phyloP scores from a whole-genome alignment of 35 echinoderm and acorn worm species.

The Nesometra sesokonis region DNA sequence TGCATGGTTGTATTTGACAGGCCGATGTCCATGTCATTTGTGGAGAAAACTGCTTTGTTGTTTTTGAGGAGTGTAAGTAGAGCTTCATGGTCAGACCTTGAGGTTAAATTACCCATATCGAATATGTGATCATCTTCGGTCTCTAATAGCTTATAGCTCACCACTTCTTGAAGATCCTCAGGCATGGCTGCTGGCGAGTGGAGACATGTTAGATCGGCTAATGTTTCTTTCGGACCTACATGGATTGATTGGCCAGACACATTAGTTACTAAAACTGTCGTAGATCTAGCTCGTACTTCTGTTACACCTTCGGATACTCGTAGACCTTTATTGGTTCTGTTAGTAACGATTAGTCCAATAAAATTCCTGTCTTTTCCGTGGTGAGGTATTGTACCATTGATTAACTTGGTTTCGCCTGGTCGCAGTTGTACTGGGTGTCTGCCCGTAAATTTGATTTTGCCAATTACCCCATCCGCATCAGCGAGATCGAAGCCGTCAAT shows the following conservation, averaged over 20 bases:
- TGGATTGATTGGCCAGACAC: background rate
- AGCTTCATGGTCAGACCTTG: background rate
- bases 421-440: background rate
- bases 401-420: background rate
- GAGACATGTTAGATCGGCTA: background rate
- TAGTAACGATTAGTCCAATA: background rate
- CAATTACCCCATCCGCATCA: background rate
- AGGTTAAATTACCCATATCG: background rate
- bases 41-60: background rate
- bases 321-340: background rate
- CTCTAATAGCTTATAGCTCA: no score
- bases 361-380: background rate
- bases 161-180: background rate
- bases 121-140: background rate
- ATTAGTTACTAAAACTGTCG: background rate
- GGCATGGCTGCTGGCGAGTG: background rate
- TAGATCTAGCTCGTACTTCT: background rate
- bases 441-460: background rate
- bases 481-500: background rate
- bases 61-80: background rate
- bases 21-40: background rate
- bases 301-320: background rate
- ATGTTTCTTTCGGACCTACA: no score
- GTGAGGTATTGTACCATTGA: background rate
- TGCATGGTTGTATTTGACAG: background rate